These are phyloP conservation scores for Heterotis niloticus DNA, from an alignment of 2,113 vertebrate genomes.

Conservation along the genomic window DNA sequence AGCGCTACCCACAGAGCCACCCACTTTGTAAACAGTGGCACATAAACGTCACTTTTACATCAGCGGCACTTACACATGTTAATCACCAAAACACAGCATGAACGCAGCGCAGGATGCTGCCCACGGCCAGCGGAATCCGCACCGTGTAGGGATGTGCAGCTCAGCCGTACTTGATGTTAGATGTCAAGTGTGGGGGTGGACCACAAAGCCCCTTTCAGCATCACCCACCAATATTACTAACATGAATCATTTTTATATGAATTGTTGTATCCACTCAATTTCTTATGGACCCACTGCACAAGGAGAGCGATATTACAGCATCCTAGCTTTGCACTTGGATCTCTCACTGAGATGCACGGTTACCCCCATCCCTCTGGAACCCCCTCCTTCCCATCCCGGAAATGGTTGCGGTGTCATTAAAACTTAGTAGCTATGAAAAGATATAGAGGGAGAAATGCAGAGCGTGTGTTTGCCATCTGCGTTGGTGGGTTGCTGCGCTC, in stretches of 20 bases:
- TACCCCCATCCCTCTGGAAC: not conserved
- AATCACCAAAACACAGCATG: not conserved
- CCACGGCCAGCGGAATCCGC: not conserved
- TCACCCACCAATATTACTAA: not conserved
- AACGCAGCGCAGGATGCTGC: not conserved
- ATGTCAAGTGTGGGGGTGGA: not conserved
- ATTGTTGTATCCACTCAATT: not conserved
- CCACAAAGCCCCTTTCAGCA: not conserved
- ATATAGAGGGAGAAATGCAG: too few relatives aligned
- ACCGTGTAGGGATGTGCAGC: not conserved
- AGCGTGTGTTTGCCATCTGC: too few relatives aligned
- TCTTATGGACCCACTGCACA: not conserved
- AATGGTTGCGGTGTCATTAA: not conserved
- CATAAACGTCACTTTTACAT: not conserved
- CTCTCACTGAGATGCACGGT: not conserved
- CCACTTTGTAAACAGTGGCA: too few relatives aligned
- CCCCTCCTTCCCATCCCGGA: not conserved
- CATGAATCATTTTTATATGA: not conserved
- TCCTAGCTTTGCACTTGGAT: not conserved
- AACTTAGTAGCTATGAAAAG: too few relatives aligned
- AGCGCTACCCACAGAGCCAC: too few relatives aligned
- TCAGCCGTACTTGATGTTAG: not conserved
- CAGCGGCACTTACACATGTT: not conserved
- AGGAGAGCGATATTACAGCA: not conserved
- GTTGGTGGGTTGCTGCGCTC: too few relatives aligned